Evolutionary conservation across 2,888 invertebrate genomes (phyloP).

Genomic region (Phytoseiulus persimilis): DNA sequence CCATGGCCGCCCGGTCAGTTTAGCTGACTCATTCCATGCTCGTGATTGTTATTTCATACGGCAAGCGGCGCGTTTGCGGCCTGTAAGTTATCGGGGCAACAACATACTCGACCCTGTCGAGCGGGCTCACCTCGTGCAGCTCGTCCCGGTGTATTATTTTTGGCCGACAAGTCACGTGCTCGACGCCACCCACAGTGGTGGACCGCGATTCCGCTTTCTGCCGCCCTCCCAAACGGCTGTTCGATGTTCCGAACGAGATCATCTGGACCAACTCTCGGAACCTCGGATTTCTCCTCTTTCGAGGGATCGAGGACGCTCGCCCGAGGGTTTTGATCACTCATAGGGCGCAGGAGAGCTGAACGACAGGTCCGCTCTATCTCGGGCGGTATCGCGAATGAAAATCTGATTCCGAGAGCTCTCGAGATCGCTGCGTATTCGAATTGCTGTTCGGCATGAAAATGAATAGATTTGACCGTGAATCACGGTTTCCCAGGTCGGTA

Average conservation of each 20-base stretch:
- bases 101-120: neutral
- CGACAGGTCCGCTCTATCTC: too few species aligned
- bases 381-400: too few species aligned
- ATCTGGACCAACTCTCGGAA: neutral
- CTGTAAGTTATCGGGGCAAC: neutral
- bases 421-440: too few species aligned
- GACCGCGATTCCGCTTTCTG: neutral
- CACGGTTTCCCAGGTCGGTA: too few species aligned
- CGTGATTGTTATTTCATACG: slow-evolving; percentile 5
- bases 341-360: too few species aligned
- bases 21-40: neutral
- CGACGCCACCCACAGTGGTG: neutral
- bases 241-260: neutral
- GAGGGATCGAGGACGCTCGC: too few species aligned
- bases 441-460: too few species aligned
- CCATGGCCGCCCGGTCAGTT: neutral
- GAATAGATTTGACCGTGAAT: too few species aligned
- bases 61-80: neutral
- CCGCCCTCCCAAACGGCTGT: neutral
- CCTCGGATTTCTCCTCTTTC: too few species aligned
- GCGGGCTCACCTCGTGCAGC: neutral
- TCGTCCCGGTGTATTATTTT: neutral
- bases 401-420: too few species aligned
- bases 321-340: too few species aligned
- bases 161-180: neutral